Percentiles rank a stretch among this genome's conserved stretches.
phyloP scores from a whole-genome alignment of 2,888 invertebrate species.

The Tortricodes alternella region DNA sequence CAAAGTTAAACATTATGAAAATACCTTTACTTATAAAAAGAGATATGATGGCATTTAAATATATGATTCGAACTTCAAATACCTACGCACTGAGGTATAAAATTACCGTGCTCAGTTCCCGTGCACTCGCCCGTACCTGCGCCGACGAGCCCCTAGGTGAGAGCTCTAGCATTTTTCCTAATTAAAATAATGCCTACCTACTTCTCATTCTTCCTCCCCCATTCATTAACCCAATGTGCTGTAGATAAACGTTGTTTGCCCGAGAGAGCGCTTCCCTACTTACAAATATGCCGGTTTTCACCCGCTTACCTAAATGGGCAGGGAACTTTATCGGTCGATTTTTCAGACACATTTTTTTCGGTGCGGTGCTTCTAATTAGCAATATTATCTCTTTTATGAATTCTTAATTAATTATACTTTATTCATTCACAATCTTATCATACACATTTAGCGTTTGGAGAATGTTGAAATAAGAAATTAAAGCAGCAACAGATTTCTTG shows the following conservation, averaged over 20 bases:
- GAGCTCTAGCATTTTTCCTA: conserved; percentile 70
- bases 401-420: conserved; percentile 61
- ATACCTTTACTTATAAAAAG: neutral
- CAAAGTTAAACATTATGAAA: neutral
- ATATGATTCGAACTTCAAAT: conserved; percentile 21
- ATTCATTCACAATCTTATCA: conserved; percentile 30
- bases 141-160: conserved; percentile 50
- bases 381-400: conserved; percentile 32
- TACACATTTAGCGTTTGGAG: neutral
- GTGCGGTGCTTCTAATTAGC: conserved; percentile 35
- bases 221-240: conserved; percentile 79
- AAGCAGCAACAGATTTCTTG: conserved; percentile 12
- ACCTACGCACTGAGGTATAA: conserved; percentile 26
- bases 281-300: conserved; percentile 69
- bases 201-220: conserved; percentile 71
- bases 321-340: conserved; percentile 56
- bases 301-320: conserved; percentile 63
- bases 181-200: conserved; percentile 77
- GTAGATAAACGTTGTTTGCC: conserved; percentile 75
- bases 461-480: neutral
- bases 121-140: conserved; percentile 10
- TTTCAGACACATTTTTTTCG: conserved; percentile 55
- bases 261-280: conserved; percentile 61
- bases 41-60: too few relatives aligned
- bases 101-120: conserved; percentile 20